Base-by-base conservation (phyloP, 1,140 invertebrate genomes). In the Rhagoletis pomonella region DNA sequence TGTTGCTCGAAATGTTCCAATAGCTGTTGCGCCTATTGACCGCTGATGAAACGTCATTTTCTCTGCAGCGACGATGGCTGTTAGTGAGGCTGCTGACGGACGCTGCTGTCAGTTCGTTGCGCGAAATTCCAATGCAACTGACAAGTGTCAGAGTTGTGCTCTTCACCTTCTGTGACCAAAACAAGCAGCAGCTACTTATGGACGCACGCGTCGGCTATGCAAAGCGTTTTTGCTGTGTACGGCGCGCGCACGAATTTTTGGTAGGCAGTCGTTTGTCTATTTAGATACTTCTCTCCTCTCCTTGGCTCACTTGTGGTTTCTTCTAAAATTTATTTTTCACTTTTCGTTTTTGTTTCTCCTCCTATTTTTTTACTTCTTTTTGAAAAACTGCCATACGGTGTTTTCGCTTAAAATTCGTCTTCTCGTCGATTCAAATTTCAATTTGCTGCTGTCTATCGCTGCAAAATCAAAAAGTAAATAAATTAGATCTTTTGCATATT, bases 101-200 rank as follows among this genome's bases (percentile, higher is more conserved):
- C 73, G 73, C n/a, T 81, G 47, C 47, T 29, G n/a, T 17, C n/a
- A 55, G 47, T 55, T 14, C 50, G 73, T 29, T 81, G 9, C 19
- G 7, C 73, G 73, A 81, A 81, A 81, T 81, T 81, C 73, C 73
- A 55, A 81, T 81, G 73, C 73, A 81, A 81, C 73, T 81, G 73
- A 81, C 73, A 81, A 81, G 47, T 81, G 73, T 81, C 73, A 81
- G 73, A 81, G 73, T 81, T 81, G 73, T 81, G 73, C n/a, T 81
- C 73, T 81, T 81, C 73, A 81, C 73, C 73, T 81, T 81, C 73
- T 50, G 47, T 81, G 44, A 55, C 73, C 73, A 81, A 81, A 81
- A 81, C n/a, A 29, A 81, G 73, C 47, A 81, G 73, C 47, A 81
- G 73, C 47, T 81, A 81, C 73, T 44, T 73, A 73, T 73, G 67